These are phyloP conservation scores for Falco cherrug DNA, from an alignment of 2,797 vertebrate genomes.

Conservation along the genomic window DNA sequence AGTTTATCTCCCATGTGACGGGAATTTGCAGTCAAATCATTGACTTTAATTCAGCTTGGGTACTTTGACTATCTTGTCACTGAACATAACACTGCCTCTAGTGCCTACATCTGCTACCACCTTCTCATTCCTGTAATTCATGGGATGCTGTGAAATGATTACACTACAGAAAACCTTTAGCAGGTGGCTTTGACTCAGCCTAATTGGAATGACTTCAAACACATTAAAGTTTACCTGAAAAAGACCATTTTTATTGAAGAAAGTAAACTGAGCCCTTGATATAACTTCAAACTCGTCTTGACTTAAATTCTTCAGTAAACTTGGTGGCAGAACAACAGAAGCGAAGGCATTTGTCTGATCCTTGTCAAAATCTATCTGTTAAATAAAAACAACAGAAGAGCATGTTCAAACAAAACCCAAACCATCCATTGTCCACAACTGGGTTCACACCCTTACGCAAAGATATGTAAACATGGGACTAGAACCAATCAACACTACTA, in stretches of 20 bases:
- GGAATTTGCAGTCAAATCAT: background rate
- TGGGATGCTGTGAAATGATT: background rate
- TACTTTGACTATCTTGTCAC: background rate
- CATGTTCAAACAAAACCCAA: background rate
- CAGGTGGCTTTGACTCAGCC: background rate
- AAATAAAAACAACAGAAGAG: constrained; percentile 29
- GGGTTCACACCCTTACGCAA: background rate
- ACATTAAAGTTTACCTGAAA: constrained; percentile 84
- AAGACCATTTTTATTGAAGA: constrained; percentile 92
- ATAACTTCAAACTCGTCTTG: constrained; percentile 76
- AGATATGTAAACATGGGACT: background rate
- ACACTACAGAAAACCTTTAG: background rate
- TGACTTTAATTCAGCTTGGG: background rate
- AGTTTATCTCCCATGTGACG: background rate
- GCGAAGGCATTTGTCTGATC: constrained; percentile 79
- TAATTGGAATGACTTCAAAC: background rate
- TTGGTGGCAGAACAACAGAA: constrained; percentile 86
- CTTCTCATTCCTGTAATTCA: background rate
- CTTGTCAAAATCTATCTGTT: constrained; percentile 87
- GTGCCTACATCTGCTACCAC: background rate
- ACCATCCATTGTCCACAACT: background rate
- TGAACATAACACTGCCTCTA: background rate
- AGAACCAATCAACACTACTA: background rate
- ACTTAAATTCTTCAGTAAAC: constrained; percentile 83
- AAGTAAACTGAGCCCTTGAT: constrained; percentile 93